Evolutionary conservation across 2,113 vertebrate species (phyloP).

Genomic region (Phycodurus eques): DNA sequence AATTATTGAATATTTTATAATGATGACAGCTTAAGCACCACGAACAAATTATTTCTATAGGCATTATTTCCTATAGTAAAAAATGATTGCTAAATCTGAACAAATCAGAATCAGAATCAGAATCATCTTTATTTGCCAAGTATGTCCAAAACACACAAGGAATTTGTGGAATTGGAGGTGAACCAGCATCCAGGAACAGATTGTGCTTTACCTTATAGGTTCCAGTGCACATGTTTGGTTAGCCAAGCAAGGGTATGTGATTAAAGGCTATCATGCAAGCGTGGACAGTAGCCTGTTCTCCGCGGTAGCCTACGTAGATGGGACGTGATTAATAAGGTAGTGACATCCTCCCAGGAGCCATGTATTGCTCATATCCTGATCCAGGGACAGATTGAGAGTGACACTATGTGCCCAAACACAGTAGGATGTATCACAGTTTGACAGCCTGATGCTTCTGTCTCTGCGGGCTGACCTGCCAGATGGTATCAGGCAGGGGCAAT

Average conservation of each 20-base stretch:
- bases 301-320: slow-evolving; percentile 13
- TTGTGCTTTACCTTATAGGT: neutral
- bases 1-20: too few species aligned
- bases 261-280: slow-evolving; percentile 12
- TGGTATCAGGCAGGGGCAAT: slow-evolving; percentile 46
- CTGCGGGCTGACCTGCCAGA: slow-evolving; percentile 60
- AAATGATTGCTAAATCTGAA: too few species aligned
- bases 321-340: slow-evolving; percentile 47
- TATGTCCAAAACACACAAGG: too few species aligned
- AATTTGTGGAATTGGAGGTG: too few species aligned
- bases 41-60: too few species aligned
- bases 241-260: neutral
- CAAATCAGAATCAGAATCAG: too few species aligned
- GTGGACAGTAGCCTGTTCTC: slow-evolving; percentile 9
- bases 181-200: neutral
- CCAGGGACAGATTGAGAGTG: slow-evolving; percentile 59
- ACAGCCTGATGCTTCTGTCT: slow-evolving; percentile 51
- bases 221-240: neutral
- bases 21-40: too few species aligned
- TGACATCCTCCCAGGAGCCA: slow-evolving; percentile 48
- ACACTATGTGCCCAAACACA: slow-evolving; percentile 51
- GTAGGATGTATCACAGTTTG: slow-evolving; percentile 51
- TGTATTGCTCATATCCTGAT: slow-evolving; percentile 48
- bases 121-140: too few species aligned
- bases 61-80: too few species aligned